Conservation (phyloP, 2,797 vertebrate genomes). For the Pygocentrus nattereri region DNA sequence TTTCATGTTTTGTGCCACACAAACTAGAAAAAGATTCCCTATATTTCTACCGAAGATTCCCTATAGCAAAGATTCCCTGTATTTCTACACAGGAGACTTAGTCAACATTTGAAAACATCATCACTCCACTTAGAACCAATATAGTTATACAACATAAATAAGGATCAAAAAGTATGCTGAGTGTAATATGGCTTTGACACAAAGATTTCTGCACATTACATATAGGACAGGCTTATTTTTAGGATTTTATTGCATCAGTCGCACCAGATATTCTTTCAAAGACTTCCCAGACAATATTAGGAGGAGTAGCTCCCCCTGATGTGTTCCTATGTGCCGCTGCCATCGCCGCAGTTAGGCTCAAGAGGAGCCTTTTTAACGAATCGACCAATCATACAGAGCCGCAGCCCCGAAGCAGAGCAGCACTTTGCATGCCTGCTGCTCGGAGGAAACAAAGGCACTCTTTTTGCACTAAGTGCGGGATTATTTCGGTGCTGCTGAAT, state of each 20-base stretch:
- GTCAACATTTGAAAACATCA: neutral
- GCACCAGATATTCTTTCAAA: neutral
- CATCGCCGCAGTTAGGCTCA: neutral
- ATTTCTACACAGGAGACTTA: neutral
- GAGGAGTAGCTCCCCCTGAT: neutral
- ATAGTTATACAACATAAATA: neutral
- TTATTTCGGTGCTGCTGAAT: constrained; percentile 51
- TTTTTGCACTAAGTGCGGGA: constrained; percentile 32
- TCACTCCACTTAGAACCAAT: neutral
- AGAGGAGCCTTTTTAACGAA: constrained; percentile 15
- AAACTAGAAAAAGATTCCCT: neutral
- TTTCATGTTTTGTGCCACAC: neutral
- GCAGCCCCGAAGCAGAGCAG: neutral
- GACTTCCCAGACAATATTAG: constrained; percentile 13
- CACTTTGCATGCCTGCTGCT: constrained; percentile 26
- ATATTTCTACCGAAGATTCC: neutral
- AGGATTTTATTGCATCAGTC: neutral
- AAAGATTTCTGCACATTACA: neutral
- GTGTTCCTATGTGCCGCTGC: neutral
- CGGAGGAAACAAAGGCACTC: constrained; percentile 33
- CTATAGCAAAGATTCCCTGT: neutral
- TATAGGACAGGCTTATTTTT: neutral
- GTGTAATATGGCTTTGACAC: neutral
- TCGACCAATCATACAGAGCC: constrained; percentile 5
- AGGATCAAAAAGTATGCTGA: neutral